Conservation (phyloP, 2,113 vertebrate species). For the Sisor rabdophorus region DNA sequence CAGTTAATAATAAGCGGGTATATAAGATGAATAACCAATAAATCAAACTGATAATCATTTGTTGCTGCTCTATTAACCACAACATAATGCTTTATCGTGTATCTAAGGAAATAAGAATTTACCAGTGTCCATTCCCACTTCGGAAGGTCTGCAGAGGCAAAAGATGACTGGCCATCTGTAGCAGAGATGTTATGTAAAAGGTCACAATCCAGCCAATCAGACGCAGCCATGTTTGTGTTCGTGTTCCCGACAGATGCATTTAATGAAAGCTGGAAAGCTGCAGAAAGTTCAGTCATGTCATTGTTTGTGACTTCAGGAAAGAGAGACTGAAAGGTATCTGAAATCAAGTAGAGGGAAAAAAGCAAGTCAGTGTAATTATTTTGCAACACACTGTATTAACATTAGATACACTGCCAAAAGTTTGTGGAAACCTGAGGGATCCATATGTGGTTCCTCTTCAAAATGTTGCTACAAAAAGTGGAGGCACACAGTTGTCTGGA, state of each 20-base stretch:
- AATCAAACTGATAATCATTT: too few relatives aligned
- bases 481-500: too few relatives aligned
- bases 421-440: too few relatives aligned
- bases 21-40: too few relatives aligned
- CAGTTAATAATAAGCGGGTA: too few relatives aligned
- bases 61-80: too few relatives aligned
- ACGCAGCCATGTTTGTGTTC: background rate
- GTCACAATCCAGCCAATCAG: constrained; percentile 7
- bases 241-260: background rate
- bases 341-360: background rate
- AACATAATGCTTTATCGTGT: too few relatives aligned
- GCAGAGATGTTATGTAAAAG: constrained; percentile 53
- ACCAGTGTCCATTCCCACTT: constrained; percentile 21
- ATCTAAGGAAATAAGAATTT: background rate
- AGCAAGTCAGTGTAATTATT: background rate
- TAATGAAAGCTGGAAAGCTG: background rate
- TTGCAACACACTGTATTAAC: background rate
- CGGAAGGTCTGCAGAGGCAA: background rate
- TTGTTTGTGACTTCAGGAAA: constrained; percentile 32
- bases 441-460: too few relatives aligned
- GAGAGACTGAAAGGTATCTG: constrained; percentile 31
- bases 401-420: too few relatives aligned
- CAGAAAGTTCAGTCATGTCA: background rate
- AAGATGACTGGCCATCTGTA: constrained; percentile 41
- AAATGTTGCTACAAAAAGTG: too few relatives aligned